Evolutionary conservation across 2,113 vertebrate species (phyloP), one percentile per base, ranked within the genome.

Genomic region (Strix aluco): DNA sequence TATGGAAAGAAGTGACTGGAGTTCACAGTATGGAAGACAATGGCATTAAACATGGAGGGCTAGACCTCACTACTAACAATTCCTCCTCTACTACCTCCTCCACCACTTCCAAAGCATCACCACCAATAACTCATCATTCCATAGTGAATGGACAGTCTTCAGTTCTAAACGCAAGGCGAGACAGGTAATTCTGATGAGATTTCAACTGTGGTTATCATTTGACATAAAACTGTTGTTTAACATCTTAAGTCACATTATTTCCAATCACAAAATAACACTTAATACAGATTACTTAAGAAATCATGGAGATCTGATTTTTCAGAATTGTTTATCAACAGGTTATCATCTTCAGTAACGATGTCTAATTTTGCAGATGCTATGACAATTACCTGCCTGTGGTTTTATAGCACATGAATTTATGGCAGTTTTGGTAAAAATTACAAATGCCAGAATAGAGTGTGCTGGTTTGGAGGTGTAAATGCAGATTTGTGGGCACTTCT

Each of bases 141-240:
- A 99, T 99, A 97, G 98, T 99, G 98, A 99, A 99, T 97, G 99
- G 99, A 98, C 99, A 99, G 99, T 99, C 99, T 96, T 99, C 99
- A 89, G 98, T 98, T 88, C 98, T 99, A 97, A 99, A 98, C 98
- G 98, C 99, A 98, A 99, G 99, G 98, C 98, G 99, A 98, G 99
- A 99, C 98, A 98, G 99, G 98, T 99, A 99, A 98, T 93, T 86
- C 74, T 88, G 77, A 62, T 9, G 10, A 87, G 78, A 90, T 92
- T 88, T 80, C 63, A 74, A 86, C 70, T 94, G 15, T 95, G 30
- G 59, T 95, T 96, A 73, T 91, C 87, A 36, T 95, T 92, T 96
- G 67, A 73, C 2, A 2, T 87, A 66, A 81, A 70, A 22, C 27
- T 80, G 49, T 93, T 92, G 54, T 94, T 26, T 90, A 81, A 65